Percentiles rank a stretch among this genome's conserved stretches.
These are phyloP conservation scores for Balanococcus diminutus DNA, from an alignment of 2,888 invertebrate species.

Conservation along the genomic window DNA sequence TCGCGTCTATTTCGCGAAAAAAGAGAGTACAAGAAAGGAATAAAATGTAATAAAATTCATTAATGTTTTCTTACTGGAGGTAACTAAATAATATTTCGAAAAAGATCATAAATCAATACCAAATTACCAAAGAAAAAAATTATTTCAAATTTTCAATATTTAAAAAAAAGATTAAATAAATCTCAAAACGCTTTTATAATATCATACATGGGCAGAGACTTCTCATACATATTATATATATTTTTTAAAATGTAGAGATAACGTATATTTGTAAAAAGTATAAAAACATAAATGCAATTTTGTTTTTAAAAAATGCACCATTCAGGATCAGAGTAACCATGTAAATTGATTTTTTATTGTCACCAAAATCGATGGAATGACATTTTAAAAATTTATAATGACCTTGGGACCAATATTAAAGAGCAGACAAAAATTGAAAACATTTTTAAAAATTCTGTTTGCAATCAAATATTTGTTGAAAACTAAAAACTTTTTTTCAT, in stretches of 20 bases:
- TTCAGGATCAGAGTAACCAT: too few relatives aligned
- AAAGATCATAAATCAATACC: neutral
- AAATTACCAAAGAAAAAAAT: neutral
- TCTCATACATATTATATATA: neutral
- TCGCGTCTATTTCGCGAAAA: neutral
- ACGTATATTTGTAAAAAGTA: constrained; percentile 12
- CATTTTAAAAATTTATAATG: too few relatives aligned
- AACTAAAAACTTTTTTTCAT: too few relatives aligned
- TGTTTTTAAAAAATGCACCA: neutral
- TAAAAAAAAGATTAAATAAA: neutral
- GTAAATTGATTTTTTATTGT: too few relatives aligned
- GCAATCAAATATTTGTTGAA: too few relatives aligned
- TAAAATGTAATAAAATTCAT: neutral
- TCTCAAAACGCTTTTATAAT: constrained; percentile 3
- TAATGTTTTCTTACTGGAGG: neutral
- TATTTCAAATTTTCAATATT: neutral
- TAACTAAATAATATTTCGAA: neutral
- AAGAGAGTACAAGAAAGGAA: neutral
- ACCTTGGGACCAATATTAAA: too few relatives aligned
- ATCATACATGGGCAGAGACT: neutral
- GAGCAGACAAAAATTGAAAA: too few relatives aligned
- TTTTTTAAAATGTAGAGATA: constrained; percentile 33
- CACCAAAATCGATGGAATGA: too few relatives aligned
- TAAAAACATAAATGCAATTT: neutral
- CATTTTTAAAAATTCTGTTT: too few relatives aligned